Conservation (phyloP, 2,797 vertebrate genomes). For the Thalassophryne amazonica region DNA sequence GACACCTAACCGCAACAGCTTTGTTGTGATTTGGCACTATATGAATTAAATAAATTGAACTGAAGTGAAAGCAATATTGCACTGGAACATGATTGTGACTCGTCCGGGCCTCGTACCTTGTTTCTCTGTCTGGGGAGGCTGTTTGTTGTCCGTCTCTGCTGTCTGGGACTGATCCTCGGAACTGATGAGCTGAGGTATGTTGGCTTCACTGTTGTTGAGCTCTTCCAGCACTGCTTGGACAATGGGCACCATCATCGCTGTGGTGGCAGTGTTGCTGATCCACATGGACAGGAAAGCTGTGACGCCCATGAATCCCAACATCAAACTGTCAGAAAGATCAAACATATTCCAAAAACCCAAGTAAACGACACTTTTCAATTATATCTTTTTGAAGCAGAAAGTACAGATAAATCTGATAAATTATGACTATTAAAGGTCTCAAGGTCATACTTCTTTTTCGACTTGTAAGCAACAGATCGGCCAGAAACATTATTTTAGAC, state of each 20-base stretch:
- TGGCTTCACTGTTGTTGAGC: slow-evolving; percentile 75
- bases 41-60: too few relatives aligned
- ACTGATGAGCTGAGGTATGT: slow-evolving; percentile 58
- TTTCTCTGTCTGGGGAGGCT: slow-evolving; percentile 64
- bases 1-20: too few relatives aligned
- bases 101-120: slow-evolving; percentile 71
- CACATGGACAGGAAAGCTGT: slow-evolving; percentile 98
- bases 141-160: slow-evolving; percentile 54
- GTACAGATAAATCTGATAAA: too few relatives aligned
- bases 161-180: slow-evolving; percentile 37
- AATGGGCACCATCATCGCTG: slow-evolving; percentile 98
- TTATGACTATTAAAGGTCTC: too few relatives aligned
- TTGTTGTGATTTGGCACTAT: too few relatives aligned
- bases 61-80: not conserved
- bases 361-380: too few relatives aligned
- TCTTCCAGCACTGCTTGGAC: slow-evolving; percentile 91
- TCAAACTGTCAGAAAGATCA: slow-evolving; percentile 78
- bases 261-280: slow-evolving; percentile 98
- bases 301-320: slow-evolving; percentile 95
- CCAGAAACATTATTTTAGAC: too few relatives aligned
- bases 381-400: too few relatives aligned
- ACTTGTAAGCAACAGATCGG: too few relatives aligned
- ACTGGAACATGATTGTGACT: not conserved
- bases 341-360: not conserved
- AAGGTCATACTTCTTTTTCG: too few relatives aligned